phyloP scores from a whole-genome alignment of 1,140 invertebrate species.

The Drosophila bocqueti region DNA sequence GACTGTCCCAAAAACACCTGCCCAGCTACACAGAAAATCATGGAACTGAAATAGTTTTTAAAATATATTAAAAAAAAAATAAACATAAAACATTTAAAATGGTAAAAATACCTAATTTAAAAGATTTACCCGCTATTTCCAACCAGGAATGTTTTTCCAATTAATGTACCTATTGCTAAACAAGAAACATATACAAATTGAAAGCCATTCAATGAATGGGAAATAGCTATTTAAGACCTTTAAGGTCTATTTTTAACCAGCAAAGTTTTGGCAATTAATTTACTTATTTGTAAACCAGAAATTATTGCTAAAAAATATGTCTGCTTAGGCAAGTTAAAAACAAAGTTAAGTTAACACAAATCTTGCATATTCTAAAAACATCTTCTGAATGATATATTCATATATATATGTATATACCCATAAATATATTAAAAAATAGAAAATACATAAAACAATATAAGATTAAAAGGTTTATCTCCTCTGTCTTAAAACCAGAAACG shows the following conservation, averaged over 20 bases:
- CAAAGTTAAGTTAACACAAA: not conserved
- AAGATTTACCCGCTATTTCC: not conserved
- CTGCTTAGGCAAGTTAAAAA: not conserved
- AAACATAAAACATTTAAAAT: not conserved
- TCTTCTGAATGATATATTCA: not conserved
- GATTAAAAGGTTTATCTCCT: no score
- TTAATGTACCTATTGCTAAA: not conserved
- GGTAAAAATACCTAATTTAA: not conserved
- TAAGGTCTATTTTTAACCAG: not conserved
- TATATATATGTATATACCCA: no score
- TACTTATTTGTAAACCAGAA: slow-evolving; percentile 2
- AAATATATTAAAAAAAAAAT: not conserved
- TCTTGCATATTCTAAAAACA: not conserved
- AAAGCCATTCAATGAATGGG: not conserved
- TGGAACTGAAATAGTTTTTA: not conserved
- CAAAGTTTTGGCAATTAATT: not conserved
- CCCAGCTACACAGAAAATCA: slow-evolving; percentile 7
- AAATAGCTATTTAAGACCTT: not conserved
- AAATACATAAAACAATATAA: not conserved
- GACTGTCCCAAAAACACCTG: slow-evolving; percentile 15
- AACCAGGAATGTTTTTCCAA: not conserved
- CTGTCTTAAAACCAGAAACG: no score
- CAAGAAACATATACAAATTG: not conserved
- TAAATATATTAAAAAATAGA: not conserved
- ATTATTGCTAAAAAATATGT: no score